Base-by-base conservation (phyloP, 2,888 invertebrate species). In the Andrena chrysosceles region DNA sequence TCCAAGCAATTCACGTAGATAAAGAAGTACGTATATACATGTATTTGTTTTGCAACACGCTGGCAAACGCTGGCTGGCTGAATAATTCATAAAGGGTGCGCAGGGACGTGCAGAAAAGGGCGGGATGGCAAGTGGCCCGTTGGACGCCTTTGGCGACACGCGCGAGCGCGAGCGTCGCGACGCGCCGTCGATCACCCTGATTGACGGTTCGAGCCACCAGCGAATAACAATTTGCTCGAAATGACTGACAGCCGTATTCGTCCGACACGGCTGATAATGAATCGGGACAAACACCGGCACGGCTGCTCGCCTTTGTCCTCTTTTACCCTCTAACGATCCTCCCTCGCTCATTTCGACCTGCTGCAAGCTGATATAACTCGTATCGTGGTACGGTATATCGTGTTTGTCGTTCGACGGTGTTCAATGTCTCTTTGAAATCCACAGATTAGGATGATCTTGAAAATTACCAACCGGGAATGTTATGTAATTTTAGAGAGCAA, bases 121-220 rank as follows among this genome's bases (percentile, higher is more conserved):
- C 52, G 31, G 20, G 35, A n/a, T 33, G 5, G 54, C 13, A 49
- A 68, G 70, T 70, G 48, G 60, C 54, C 4, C 16, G 33, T 29
- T 16, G 66, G 54, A 10, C 29, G 69, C 52, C 60, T 66, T 70
- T 29, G 52, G 42, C 69, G 42, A 42, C 16, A 42, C 42, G 42
- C 42, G 42, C 16, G 42, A 42, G 42, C 42, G 42, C 42, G 16
- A 16, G 42, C 42, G 42, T 42, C 42, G 42, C 42, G 78, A 70
- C 56, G 60, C 63, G n/a, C 87, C 84, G 89, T 90, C 91, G 90
- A 91, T 90, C 90, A 87, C 74, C 59, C 77, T 89, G 91, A 91
- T 91, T 89, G 90, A 90, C 86, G 85, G 63, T 26, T 56, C 62
- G 77, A 68, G 62, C 75, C 54, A 35, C 42, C 67, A 63, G 29